Evolutionary conservation across 2,113 vertebrate genomes (phyloP).

Genomic region (Barbus barbus): DNA sequence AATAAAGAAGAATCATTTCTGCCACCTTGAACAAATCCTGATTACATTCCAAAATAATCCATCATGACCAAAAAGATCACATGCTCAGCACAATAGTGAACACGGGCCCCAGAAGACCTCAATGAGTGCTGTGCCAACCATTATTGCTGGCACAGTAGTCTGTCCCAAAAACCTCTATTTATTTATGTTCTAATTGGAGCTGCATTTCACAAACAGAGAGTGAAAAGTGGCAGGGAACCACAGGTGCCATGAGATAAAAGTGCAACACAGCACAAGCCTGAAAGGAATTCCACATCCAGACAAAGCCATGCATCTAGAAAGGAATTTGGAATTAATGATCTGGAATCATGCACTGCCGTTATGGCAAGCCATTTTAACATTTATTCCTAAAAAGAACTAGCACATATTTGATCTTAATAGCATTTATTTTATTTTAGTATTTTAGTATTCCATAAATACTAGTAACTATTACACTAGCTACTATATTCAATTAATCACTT

Average conservation of each 20-base stretch:
- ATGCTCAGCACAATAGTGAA: neutral
- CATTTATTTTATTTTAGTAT: neutral
- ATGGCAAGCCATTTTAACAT: neutral
- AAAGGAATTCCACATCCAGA: constrained; percentile 18
- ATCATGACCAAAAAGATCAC: neutral
- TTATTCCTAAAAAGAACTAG: neutral
- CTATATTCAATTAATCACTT: neutral
- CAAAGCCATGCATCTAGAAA: constrained; percentile 27
- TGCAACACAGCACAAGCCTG: neutral
- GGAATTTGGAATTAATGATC: constrained; percentile 1
- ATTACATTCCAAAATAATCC: neutral
- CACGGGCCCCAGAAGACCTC: neutral
- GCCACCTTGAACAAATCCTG: neutral
- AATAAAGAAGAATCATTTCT: neutral
- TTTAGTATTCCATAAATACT: neutral
- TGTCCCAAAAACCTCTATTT: neutral
- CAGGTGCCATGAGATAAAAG: constrained; percentile 20
- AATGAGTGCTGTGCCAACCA: neutral
- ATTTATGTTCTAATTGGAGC: neutral
- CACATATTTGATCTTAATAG: neutral
- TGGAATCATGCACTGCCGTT: neutral
- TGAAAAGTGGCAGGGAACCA: neutral
- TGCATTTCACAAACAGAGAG: neutral
- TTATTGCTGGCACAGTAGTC: neutral
- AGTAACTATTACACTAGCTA: neutral